These are phyloP conservation scores for Neoascia interrupta DNA, from an alignment of 2,888 invertebrate species.

Conservation along the genomic window DNA sequence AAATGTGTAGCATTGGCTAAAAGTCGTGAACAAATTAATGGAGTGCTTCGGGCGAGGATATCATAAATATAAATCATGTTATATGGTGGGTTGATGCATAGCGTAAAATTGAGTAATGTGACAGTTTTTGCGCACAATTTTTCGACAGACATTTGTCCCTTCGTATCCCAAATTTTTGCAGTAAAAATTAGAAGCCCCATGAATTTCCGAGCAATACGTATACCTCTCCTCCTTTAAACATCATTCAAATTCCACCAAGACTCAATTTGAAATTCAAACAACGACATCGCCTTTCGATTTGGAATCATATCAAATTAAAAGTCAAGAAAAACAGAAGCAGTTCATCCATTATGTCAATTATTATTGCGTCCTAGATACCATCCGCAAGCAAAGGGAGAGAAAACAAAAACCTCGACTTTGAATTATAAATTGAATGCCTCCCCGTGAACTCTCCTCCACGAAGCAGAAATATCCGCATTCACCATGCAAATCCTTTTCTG, in stretches of 20 bases:
- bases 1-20: too few relatives aligned
- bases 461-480: constrained; percentile 33
- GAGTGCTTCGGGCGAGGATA: too few relatives aligned
- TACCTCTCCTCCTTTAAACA: too few relatives aligned
- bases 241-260: background rate
- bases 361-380: constrained; percentile 32
- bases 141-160: too few relatives aligned
- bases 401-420: constrained; percentile 15
- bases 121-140: background rate
- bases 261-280: constrained; percentile 10
- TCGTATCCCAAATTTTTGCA: too few relatives aligned
- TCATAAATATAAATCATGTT: background rate
- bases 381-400: background rate
- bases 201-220: too few relatives aligned
- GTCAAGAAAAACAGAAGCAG: constrained; percentile 43
- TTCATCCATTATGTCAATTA: constrained; percentile 54
- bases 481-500: constrained; percentile 59
- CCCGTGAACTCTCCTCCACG: background rate
- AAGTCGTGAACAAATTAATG: too few relatives aligned
- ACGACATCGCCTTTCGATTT: constrained; percentile 32
- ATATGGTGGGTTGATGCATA: background rate
- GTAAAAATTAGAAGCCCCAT: too few relatives aligned
- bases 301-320: constrained; percentile 57
- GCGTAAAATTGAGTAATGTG: too few relatives aligned
- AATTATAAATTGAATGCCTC: constrained; percentile 27